These are phyloP conservation scores for Lagocephalus sceleratus DNA, from an alignment of 2,797 vertebrate genomes.

Conservation along the genomic window DNA sequence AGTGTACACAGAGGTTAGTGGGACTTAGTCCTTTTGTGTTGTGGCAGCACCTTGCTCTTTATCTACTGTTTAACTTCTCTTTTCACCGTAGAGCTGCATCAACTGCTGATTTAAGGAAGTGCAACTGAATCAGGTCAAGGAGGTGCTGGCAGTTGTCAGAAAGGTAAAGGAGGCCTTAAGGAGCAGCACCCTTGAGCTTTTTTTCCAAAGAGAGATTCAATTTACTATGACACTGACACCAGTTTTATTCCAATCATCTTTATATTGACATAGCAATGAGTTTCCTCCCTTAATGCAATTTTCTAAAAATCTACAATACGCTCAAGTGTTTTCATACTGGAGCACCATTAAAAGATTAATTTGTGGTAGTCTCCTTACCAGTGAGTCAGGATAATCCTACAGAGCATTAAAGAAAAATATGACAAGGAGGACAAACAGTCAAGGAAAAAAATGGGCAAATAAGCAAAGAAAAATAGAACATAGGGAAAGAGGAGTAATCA, in stretches of 20 bases:
- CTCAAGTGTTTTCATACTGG: conserved; percentile 48
- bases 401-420: conserved; percentile 46
- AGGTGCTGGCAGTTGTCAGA: conserved; percentile 39
- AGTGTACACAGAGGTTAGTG: conserved; percentile 74
- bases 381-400: conserved; percentile 58
- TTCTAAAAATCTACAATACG: conserved; percentile 31
- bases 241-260: conserved; percentile 32
- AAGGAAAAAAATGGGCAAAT: conserved; percentile 10
- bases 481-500: conserved; percentile 69
- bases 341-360: conserved; percentile 61
- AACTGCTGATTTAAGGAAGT: conserved; percentile 60
- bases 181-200: conserved; percentile 20
- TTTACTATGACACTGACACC: conserved; percentile 34
- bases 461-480: conserved; percentile 28
- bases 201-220: conserved; percentile 21
- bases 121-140: conserved; percentile 57
- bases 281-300: conserved; percentile 42
- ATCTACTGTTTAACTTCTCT: conserved; percentile 53
- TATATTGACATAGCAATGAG: conserved; percentile 30
- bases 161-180: conserved; percentile 36
- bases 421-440: conserved; percentile 34
- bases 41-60: conserved; percentile 69
- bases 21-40: conserved; percentile 70
- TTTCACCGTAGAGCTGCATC: conserved; percentile 36
- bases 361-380: conserved; percentile 52